Percentiles rank a stretch among this genome's conserved stretches.
Conservation (phyloP, 1,140 invertebrate genomes). For the Trichonephila clavata region DNA sequence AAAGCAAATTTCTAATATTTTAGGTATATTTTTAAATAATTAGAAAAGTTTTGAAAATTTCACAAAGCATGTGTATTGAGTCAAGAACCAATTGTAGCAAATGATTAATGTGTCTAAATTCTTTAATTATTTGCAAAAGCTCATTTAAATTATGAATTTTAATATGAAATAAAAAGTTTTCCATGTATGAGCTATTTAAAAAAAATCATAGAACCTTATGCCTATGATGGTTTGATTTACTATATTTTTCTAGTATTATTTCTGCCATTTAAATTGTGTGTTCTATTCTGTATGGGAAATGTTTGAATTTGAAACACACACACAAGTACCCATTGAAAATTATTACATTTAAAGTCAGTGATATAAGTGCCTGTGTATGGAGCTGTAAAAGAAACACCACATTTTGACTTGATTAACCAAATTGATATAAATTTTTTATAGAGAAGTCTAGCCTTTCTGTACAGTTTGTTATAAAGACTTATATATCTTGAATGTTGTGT, state of each 20-base stretch:
- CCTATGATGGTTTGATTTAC: no score
- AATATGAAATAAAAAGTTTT: background rate
- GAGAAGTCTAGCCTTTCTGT: background rate
- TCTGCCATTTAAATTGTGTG: background rate
- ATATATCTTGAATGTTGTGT: conserved; percentile 19
- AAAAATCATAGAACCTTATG: no score
- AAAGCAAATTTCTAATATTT: no score
- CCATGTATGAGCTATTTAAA: no score
- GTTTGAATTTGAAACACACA: background rate
- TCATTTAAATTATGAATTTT: background rate
- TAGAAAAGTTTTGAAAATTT: no score
- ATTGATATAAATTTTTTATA: conserved; percentile 3
- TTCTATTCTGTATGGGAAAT: background rate
- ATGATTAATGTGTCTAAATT: no score
- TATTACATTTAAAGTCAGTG: background rate
- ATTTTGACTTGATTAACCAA: background rate
- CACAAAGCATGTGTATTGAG: no score
- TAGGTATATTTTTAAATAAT: no score
- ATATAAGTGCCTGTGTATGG: background rate
- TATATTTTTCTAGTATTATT: background rate
- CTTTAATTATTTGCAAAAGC: background rate
- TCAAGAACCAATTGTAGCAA: no score
- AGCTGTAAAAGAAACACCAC: background rate
- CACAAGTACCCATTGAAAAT: background rate
- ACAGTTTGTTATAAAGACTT: conserved; percentile 1